Percentiles rank a stretch among this genome's conserved stretches.
phyloP scores from a whole-genome alignment of 2,888 invertebrate species.

The Brachynemurus nebulosus region DNA sequence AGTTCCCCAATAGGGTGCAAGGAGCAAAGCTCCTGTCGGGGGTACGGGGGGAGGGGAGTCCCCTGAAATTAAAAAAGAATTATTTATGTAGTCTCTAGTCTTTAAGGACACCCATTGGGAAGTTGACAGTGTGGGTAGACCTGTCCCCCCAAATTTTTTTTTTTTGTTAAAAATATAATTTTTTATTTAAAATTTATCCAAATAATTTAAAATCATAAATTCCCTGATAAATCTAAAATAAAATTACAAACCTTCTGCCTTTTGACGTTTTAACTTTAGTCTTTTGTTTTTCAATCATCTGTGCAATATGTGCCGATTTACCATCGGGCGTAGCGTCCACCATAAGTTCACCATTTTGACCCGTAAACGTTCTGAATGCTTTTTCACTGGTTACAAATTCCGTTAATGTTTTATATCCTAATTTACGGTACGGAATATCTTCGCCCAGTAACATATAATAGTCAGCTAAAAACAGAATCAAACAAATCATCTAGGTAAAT shows the following conservation, averaged over 20 bases:
- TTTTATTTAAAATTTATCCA: no score
- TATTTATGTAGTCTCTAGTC: no score
- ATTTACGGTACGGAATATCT: constrained; percentile 43
- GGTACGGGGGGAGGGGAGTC: no score
- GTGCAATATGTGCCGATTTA: constrained; percentile 4
- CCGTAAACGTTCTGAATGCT: neutral
- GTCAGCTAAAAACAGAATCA: constrained; percentile 33
- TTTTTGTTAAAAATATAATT: no score
- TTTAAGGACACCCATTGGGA: no score
- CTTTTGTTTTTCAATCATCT: constrained; percentile 36
- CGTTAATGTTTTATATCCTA: constrained; percentile 44
- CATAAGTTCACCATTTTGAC: constrained; percentile 2
- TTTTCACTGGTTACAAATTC: constrained; percentile 30
- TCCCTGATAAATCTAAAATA: no score
- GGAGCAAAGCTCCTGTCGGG: no score
- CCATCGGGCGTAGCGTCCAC: constrained; percentile 1
- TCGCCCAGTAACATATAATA: constrained; percentile 47
- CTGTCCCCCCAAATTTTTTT: no score
- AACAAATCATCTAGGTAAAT: neutral
- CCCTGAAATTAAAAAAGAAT: no score
- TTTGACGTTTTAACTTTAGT: constrained; percentile 15
- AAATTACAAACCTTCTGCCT: neutral
- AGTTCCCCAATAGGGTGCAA: no score
- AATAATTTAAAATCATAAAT: no score
- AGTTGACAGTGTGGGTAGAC: no score